These are phyloP conservation scores for Nemoura dubitans DNA, from an alignment of 2,888 invertebrate genomes.

Conservation along the genomic window DNA sequence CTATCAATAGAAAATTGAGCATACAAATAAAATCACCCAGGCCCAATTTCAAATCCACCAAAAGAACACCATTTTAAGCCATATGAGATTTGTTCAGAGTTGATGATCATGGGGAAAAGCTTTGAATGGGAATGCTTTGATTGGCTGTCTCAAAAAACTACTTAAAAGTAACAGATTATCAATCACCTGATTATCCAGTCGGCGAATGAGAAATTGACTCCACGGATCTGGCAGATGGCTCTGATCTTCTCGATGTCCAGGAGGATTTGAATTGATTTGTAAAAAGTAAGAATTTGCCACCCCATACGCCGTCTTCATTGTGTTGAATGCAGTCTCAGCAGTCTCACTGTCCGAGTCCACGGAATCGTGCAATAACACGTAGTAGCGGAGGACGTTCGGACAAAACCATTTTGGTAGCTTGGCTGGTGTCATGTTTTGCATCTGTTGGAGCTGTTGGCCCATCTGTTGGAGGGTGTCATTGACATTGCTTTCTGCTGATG, in stretches of 20 bases:
- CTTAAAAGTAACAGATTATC: no score
- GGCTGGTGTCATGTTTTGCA: conserved; percentile 77
- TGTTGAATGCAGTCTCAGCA: conserved; percentile 83
- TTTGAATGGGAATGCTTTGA: no score
- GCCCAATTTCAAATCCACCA: no score
- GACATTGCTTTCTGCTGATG: conserved; percentile 68
- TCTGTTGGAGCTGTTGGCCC: conserved; percentile 81
- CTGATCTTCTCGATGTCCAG: conserved; percentile 62
- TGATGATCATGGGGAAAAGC: no score
- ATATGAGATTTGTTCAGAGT: no score
- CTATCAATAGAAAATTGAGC: no score
- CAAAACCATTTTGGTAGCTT: conserved; percentile 73
- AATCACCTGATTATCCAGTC: conserved; percentile 63
- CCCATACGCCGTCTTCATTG: conserved; percentile 88
- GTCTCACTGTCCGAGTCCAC: conserved; percentile 61
- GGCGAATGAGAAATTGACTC: conserved; percentile 78
- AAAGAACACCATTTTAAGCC: no score
- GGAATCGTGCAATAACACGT: conserved; percentile 86
- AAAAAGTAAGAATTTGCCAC: conserved; percentile 87
- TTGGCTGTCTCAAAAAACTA: no score
- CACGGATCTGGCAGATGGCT: conserved; percentile 83
- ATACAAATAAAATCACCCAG: no score
- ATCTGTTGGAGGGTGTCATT: conserved; percentile 83
- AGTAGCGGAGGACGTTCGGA: conserved; percentile 84
- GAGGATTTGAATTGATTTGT: conserved; percentile 84